Evolutionary conservation across 2,797 vertebrate species (phyloP).

Genomic region (Adrianichthys oophorus): DNA sequence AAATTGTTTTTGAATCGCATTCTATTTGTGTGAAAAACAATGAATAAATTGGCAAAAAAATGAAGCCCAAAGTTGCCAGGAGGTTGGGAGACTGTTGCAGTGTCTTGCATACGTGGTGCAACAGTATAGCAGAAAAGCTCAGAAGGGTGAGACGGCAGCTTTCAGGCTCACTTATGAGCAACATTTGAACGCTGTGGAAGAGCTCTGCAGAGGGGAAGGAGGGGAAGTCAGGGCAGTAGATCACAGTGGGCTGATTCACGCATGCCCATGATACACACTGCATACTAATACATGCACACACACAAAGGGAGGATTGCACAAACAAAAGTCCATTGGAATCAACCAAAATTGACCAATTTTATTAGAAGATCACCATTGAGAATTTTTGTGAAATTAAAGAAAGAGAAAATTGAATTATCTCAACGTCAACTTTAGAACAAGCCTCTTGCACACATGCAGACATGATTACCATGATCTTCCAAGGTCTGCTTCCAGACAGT

Average conservation of each 20-base stretch:
- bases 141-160: constrained; percentile 39
- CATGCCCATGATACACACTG: constrained; percentile 28
- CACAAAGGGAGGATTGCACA: not conserved
- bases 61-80: not conserved
- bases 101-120: constrained; percentile 16
- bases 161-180: constrained; percentile 47
- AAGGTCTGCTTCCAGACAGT: constrained; percentile 12
- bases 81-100: constrained; percentile 4
- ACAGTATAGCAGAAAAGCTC: constrained; percentile 15
- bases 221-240: constrained; percentile 71
- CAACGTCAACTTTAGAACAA: constrained; percentile 8
- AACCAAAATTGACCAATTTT: not conserved
- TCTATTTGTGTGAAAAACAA: constrained; percentile 10
- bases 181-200: constrained; percentile 60
- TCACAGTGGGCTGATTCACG: constrained; percentile 30
- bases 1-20: not conserved
- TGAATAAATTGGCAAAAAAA: not conserved
- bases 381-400: no score
- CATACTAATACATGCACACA: not conserved
- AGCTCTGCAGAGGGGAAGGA: constrained; percentile 56
- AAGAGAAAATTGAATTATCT: no score
- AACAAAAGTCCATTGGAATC: constrained; percentile 5
- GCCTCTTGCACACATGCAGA: constrained; percentile 29
- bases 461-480: constrained; percentile 14
- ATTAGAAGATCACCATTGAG: constrained; percentile 4